These are phyloP conservation scores for Ophiodon elongatus DNA, from an alignment of 2,113 vertebrate genomes.

Conservation along the genomic window DNA sequence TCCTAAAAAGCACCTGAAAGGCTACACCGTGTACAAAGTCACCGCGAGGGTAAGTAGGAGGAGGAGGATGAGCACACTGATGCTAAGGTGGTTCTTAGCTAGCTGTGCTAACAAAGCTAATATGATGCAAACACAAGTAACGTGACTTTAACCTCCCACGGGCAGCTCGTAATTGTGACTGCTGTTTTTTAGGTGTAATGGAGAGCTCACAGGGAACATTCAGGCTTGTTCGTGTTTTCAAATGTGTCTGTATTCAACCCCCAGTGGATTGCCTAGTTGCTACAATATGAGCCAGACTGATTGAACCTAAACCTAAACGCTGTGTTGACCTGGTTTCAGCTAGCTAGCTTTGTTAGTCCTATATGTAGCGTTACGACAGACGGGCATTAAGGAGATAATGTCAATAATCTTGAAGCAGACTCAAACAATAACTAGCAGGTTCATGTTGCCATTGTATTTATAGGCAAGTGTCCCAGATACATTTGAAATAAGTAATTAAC, in stretches of 20 bases:
- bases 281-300: slow-evolving; percentile 5
- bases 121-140: slow-evolving; percentile 41
- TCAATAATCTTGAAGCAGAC: not conserved
- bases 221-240: not conserved
- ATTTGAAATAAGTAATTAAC: not conserved
- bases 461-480: not conserved
- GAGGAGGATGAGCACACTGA: slow-evolving; percentile 12
- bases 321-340: not conserved
- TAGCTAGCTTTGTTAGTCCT: not conserved
- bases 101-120: slow-evolving; percentile 42
- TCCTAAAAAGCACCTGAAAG: slow-evolving; percentile 91
- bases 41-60: slow-evolving; percentile 92
- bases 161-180: not conserved
- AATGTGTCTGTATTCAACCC: not conserved
- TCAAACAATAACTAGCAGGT: not conserved
- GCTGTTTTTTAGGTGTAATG: not conserved
- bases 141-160: not conserved
- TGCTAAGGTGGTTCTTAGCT: slow-evolving; percentile 65
- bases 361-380: not conserved
- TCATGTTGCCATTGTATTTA: not conserved
- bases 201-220: not conserved
- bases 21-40: slow-evolving; percentile 97
- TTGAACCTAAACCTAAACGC: not conserved
- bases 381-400: not conserved
- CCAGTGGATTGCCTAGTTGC: not conserved